Base-by-base conservation (phyloP, 2,888 invertebrate species). In the Drosophila neonasuta region DNA sequence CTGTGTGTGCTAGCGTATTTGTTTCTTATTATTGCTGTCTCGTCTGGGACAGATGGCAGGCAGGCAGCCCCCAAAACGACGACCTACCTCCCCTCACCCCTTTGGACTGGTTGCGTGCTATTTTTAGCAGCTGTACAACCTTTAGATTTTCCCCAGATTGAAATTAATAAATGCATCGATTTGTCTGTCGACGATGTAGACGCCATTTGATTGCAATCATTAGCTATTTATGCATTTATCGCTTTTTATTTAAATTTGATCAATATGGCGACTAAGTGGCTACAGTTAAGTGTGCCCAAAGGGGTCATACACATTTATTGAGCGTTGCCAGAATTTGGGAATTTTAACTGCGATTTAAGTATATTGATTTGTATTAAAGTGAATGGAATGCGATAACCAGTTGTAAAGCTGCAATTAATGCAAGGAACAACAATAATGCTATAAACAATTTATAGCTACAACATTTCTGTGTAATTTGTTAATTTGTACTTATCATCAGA, bases 11-110 rank as follows among this genome's bases (percentile, higher is more conserved):
- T 24, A 67, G 65, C 36, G 32, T 54, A 64, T 61, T 61, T 68
- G 66, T 68, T 39, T 39, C 39, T 39, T 66, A 57, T 52, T 66
- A 11, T 41, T 59, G 44, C 45, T 52, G 44, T 50, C 39, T 36
- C 45, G 70, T 60, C 67, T 69, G 73, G 63, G 66, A 62, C 71
- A 80, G 72, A 78, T 68, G 74, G 69, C 64, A 50, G 74, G 69
- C 64, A 50, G 52, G 20, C 30, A 57, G 44, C 49, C 51, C 57
- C 61, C 17, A 24, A 59, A 42, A 5, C 29, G 30, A 13, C 54
- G 30, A 13, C 54, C 58, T 15, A 24, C 24, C 57, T 32, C 32
- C 9, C 34, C 34, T 1, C 17, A 34, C 65, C 48, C 30, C 55
- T 39, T 20, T 50, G 8, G 41, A 48, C 59, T 57, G 32, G 30